Base-by-base conservation (phyloP, 2,797 vertebrate species). In the Acropternis orthonyx region DNA sequence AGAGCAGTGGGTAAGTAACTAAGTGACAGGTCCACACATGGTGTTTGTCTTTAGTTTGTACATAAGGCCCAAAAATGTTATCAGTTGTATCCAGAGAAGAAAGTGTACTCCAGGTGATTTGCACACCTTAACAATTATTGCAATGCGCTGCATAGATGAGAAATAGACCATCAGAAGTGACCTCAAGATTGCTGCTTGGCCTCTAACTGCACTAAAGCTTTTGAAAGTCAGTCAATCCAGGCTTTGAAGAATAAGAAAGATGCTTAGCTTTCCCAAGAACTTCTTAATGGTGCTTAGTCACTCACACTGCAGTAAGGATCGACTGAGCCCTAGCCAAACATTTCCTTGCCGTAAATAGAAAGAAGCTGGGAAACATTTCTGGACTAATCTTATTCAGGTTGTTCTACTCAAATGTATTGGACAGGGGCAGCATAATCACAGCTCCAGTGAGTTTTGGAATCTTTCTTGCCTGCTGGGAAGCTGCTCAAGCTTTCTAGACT, bases 221-320 rank as follows among this genome's bases (percentile, higher is more conserved):
- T 80, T 78, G 81, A 85, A 92, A 93, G 65, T 76, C 67, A 76
- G 72, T 96, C 85, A 92, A 3, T 58, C 72, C 72, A 92, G 75
- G 46, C 89, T 95, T 92, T 85, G 85, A 94, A 89, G 73, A 72
- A 58, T 88, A 81, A 75, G 58, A 91, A 89, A 78, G 43, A 66
- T 11, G 15, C 58, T 95, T 72, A 90, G 30, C 76, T 78, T 94
- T 75, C 69, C 85, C 48, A 66, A 91, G 58, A 88, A 90, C 66
- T 78, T 92, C 89, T 85, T 89, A 93, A 76, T 72, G 83, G 46
- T 95, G 92, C 95, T 95, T 96, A 95, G 95, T 95, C 94, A 95
- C 84, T 93, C 72, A 83, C 66, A 54, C 66, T 93, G 94, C 94
- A 81, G 90, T 95, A 67, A 88, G 65, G 69, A 77, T 71, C 0